Base-by-base conservation (phyloP, 2,888 invertebrate genomes). In the Pollenia labialis region DNA sequence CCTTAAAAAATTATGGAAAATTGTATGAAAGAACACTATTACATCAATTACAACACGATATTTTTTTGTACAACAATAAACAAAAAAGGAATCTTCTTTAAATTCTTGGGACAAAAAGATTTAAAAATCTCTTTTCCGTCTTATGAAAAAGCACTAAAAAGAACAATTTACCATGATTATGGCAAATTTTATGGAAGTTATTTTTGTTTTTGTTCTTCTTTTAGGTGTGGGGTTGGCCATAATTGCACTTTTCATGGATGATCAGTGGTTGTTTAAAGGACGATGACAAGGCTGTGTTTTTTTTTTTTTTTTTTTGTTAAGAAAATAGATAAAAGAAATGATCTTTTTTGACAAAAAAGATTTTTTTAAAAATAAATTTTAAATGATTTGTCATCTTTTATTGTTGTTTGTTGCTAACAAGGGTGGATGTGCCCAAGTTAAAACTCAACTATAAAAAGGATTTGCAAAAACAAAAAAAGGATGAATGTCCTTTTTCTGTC, bases 221-320 rank as follows among this genome's bases (percentile, higher is more conserved):
- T 52, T 62, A 85, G 81, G 64, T 88, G 86, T 86, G 86, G 87
- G 76, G 79, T 66, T 76, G 82, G 62, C 68, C 60, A 83, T 83
- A 88, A 88, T 88, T 88, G 88, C 85, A 77, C 85, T 88, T 83
- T 87, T 88, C 87, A 87, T 86, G 80, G 71, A 82, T 84, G 77
- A 85, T 88, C 88, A 88, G 86, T 77, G 85, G 81, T 74, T 84
- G 68, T 80, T 82, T 82, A 74, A 72, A 50, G 32, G 18, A 74
- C 23, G 32, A 42, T 82, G 64, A 86, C 69, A 82, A 54, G 32
- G 9, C 56, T 79, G 7, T 23, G 9, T 42, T 68, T 69, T 60
- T 32, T 9, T 52, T 9, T 72, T 62, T 23, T 6, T 42, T 68
- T 69, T 60, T 32, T 9, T 52, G 12, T 72, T 62, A 2, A 1